Evolutionary conservation across 2,888 invertebrate species (phyloP).

Genomic region (Metacarcinus magister): DNA sequence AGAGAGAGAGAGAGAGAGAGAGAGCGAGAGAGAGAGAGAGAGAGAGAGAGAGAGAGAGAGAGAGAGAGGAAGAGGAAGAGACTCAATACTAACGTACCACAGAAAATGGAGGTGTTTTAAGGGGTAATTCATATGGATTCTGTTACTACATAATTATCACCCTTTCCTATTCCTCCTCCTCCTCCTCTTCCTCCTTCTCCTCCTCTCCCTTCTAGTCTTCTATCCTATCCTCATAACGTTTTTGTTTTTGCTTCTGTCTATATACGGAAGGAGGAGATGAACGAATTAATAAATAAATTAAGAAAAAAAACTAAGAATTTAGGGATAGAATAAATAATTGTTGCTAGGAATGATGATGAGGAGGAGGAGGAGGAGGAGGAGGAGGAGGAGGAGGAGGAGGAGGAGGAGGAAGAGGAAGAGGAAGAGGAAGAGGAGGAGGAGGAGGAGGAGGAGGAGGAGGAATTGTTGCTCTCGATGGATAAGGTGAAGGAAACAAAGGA

Average conservation of each 20-base stretch:
- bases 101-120: neutral
- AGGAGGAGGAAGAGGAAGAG: neutral
- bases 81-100: too few relatives aligned
- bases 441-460: neutral
- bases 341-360: neutral
- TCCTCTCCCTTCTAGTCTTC: neutral
- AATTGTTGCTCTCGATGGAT: neutral
- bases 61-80: conserved; percentile 65
- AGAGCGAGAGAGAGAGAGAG: neutral
- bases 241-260: too few relatives aligned
- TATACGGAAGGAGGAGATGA: too few relatives aligned
- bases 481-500: neutral
- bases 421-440: neutral
- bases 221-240: neutral
- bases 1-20: conserved; percentile 62
- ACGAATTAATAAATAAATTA: too few relatives aligned
- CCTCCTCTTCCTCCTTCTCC: neutral
- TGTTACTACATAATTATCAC: neutral
- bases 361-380: neutral
- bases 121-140: neutral
- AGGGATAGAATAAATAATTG: too few relatives aligned
- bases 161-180: neutral
- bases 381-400: neutral
- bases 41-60: conserved; percentile 66
- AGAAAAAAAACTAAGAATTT: too few relatives aligned